These are phyloP conservation scores for Sternotherus odoratus DNA, from an alignment of 2,797 vertebrate species.

Conservation along the genomic window DNA sequence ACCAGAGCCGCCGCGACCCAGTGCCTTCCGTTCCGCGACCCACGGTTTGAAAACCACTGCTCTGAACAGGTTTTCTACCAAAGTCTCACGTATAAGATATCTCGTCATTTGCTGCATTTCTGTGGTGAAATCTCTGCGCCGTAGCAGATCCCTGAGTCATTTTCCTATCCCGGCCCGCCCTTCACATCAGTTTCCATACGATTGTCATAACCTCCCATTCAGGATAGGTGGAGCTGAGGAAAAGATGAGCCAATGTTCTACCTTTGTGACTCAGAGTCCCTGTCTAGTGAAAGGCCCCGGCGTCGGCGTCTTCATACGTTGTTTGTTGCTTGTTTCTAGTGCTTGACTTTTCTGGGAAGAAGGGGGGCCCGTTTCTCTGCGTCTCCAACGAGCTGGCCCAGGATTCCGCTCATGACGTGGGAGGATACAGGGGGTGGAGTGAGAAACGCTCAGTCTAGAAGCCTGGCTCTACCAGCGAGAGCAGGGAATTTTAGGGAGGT, in stretches of 20 bases:
- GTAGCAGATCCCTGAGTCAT: rapidly evolving
- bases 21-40: no score
- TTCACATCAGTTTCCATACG: neutral
- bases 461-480: neutral
- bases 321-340: neutral
- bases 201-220: neutral
- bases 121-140: neutral
- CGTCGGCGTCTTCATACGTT: no score
- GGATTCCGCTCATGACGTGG: constrained; percentile 11
- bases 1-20: no score
- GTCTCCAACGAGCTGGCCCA: rapidly evolving
- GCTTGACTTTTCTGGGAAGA: neutral
- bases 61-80: neutral
- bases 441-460: neutral
- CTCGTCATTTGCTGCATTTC: neutral
- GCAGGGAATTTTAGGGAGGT: neutral
- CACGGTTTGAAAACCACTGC: no score
- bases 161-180: neutral
- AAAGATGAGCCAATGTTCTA: neutral
- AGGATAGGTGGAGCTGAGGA: neutral
- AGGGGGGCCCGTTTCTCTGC: neutral
- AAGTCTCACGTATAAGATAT: neutral
- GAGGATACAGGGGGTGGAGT: neutral
- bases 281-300: neutral
- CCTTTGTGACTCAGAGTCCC: neutral